These are phyloP conservation scores for Chiloscyllium plagiosum DNA, from an alignment of 2,113 vertebrate genomes.

Conservation along the genomic window DNA sequence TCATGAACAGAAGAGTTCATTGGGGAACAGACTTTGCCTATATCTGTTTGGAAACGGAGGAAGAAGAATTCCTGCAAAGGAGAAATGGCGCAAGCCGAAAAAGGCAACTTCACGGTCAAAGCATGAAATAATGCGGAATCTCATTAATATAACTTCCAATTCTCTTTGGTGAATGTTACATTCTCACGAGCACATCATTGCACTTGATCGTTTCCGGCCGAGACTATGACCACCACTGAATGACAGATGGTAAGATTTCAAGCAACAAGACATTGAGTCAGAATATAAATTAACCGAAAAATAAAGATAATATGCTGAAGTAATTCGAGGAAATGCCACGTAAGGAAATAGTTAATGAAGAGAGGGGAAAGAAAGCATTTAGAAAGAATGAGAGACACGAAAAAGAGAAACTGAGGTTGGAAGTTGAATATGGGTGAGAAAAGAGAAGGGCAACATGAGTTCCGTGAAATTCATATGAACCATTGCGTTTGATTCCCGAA, in stretches of 20 bases:
- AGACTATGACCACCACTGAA: background rate
- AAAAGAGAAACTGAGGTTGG: background rate
- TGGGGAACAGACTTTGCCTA: background rate
- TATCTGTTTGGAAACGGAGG: background rate
- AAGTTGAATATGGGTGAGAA: background rate
- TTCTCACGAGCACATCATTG: background rate
- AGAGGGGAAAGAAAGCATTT: background rate
- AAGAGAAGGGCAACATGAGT: background rate
- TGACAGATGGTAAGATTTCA: background rate
- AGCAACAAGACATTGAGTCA: background rate
- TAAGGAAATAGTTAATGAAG: background rate
- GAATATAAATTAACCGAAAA: background rate
- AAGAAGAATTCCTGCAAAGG: background rate
- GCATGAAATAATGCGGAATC: background rate
- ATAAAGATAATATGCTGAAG: background rate
- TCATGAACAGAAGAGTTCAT: background rate
- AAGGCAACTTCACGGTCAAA: background rate
- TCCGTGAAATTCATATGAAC: background rate
- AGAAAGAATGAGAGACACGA: background rate
- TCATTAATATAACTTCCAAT: background rate
- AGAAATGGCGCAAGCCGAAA: background rate
- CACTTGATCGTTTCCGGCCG: background rate
- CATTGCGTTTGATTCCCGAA: background rate
- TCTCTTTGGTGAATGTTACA: background rate
- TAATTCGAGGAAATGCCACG: background rate